Base-by-base conservation (phyloP, 2,888 invertebrate species). In the Apamea sordens region DNA sequence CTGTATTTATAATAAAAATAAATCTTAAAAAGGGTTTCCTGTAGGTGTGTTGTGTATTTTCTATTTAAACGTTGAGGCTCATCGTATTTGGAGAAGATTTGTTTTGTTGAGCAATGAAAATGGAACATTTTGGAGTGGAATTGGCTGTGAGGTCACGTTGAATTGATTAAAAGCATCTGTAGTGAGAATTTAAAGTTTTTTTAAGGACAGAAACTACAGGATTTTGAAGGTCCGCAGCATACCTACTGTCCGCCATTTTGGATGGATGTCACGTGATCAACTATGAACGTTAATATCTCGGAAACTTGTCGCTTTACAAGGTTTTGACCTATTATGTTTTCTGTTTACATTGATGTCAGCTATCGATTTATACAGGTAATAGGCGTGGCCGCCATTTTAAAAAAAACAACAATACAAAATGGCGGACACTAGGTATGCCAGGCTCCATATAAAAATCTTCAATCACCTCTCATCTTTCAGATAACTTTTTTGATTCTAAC, bases 21-120 rank as follows among this genome's bases (percentile, higher is more conserved):
- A 90, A 89, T 89, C 80, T 86, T 86, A 90, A 91, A 90, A 88
- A 89, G 90, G 91, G 90, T 93, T 94, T 90, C 89, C 88, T 90
- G 91, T 94, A 93, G 94, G 86, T 92, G 92, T 93, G 92, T 93
- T 92, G 93, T 94, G 92, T 94, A 92, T 91, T 90, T 89, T 91
- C 89, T 88, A 92, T 92, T 92, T 88, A 88, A 90, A 89, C 89
- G 88, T 91, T 89, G 93, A 92, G 92, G 92, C 93, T 94, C 92
- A 91, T 89, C 86, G 84, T 87, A 76, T 78, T 83, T 79, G 72
- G 64, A 67, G 32, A 8, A 28, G 11, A 61, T 71, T 28, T 84
- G 65, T 71, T 82, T 84, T 71, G 85, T 84, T 84, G 80, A 61
- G 84, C 72, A 68, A 61, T 47, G 0, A 1, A 15, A 80, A 28